phyloP scores from a whole-genome alignment of 2,113 vertebrate genomes.

The Lycocorax pyrrhopterus region DNA sequence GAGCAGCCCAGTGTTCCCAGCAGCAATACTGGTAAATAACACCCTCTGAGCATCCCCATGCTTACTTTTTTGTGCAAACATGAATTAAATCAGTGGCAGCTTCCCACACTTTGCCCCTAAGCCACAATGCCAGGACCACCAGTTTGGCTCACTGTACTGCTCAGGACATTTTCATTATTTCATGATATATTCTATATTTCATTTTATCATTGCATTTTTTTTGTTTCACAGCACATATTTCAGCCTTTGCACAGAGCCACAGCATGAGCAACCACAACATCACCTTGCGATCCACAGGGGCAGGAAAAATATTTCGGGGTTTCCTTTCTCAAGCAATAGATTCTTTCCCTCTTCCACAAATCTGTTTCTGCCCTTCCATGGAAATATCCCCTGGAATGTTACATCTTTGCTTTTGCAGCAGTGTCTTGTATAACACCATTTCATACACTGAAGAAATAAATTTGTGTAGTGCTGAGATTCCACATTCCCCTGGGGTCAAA shows the following conservation, averaged over 20 bases:
- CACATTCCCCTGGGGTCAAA: background rate
- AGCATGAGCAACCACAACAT: accelerated
- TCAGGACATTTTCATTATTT: background rate
- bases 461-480: background rate
- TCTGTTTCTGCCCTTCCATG: background rate
- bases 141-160: accelerated
- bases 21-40: background rate
- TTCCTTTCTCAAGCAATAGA: background rate
- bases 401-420: background rate
- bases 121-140: accelerated
- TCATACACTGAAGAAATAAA: background rate
- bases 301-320: background rate
- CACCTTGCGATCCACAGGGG: too few species aligned
- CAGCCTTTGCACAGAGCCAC: background rate
- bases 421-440: background rate
- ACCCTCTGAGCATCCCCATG: background rate
- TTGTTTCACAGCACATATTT: background rate
- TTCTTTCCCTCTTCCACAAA: background rate
- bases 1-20: background rate
- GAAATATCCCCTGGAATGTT: background rate
- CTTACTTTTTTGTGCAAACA: background rate
- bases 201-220: background rate
- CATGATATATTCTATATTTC: background rate
- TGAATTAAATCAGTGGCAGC: background rate
- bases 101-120: background rate